Evolutionary conservation across 1,140 invertebrate genomes (phyloP), one percentile per base, ranked within the genome.

Genomic region (Vanessa tameamea): DNA sequence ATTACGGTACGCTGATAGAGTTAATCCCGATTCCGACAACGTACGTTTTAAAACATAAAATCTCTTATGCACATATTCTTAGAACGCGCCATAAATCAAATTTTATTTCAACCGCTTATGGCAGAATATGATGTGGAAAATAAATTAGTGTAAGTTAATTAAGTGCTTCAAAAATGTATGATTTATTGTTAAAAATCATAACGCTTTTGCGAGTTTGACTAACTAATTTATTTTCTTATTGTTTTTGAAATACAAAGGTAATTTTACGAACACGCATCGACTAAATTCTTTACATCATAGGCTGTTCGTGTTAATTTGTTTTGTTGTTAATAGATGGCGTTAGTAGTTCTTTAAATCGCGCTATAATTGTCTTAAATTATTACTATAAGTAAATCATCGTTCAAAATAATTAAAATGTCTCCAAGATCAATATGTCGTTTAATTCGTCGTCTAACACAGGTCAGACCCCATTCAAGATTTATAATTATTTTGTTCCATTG

Each of bases 61-160:
- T 37, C 47, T 59, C 31, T 61, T 43, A 43, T 20, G 76, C 77
- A 31, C 26, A 78, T 78, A 77, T 85, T 83, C 83, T 78, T 64
- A 77, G 79, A 80, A 83, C 82, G 69, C 72, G 64, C 71, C 75
- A 88, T 89, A 83, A 88, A 88, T 89, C 87, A 87, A 23, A 47
- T 80, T 82, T 82, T 76, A 79, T 83, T 83, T 82, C 79, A 77
- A 79, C 69, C 78, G 48, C 80, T 84, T 87, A 84, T 78, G 78
- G 69, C 59, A 70, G 72, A 71, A 78, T 79, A 80, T 79, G 80
- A 83, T 79, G 73, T 66, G 65, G 71, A 76, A 80, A 80, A 80
- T 82, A 77, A 77, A 80, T 76, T 76, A 76, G 73, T 74, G 55
- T 31, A 55, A 55, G 71, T 73, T 79, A 79, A 82, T 82, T 80